These are phyloP conservation scores for Lampropteryx suffumata DNA, from an alignment of 2,888 invertebrate genomes.

Conservation along the genomic window DNA sequence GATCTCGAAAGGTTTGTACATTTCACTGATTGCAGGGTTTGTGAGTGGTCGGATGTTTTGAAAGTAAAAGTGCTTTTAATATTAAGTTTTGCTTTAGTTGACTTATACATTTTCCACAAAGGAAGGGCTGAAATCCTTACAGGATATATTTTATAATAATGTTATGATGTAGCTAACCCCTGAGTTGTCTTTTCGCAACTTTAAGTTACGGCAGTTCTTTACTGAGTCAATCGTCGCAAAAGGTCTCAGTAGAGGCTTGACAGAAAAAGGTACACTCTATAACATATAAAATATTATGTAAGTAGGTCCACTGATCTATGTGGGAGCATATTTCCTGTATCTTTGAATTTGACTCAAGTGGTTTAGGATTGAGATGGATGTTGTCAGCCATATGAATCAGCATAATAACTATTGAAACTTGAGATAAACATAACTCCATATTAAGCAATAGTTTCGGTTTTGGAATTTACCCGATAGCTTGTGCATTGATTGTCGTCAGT, in stretches of 20 bases:
- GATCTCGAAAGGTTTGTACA: constrained; percentile 9
- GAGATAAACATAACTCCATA: not conserved
- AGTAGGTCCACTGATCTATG: not conserved
- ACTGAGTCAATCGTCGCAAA: not conserved
- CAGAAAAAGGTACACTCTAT: constrained; percentile 7
- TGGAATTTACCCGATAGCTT: too few species aligned
- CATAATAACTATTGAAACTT: not conserved
- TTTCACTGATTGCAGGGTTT: constrained; percentile 17
- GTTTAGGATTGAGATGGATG: constrained; percentile 2
- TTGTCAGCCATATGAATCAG: not conserved
- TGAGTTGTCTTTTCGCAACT: not conserved
- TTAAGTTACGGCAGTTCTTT: not conserved
- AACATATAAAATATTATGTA: constrained; percentile 1
- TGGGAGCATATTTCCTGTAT: not conserved
- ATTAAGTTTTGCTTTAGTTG: not conserved
- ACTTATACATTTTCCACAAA: too few species aligned
- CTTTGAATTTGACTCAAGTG: constrained; percentile 4
- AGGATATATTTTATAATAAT: too few species aligned
- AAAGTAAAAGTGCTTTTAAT: constrained; percentile 14
- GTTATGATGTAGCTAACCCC: not conserved
- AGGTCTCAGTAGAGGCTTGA: constrained; percentile 7
- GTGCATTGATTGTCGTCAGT: too few species aligned
- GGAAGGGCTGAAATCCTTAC: too few species aligned
- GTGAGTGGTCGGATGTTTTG: constrained; percentile 8
- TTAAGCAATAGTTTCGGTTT: too few species aligned